phyloP scores from a whole-genome alignment of 2,888 invertebrate genomes.

The Agelastica alni region DNA sequence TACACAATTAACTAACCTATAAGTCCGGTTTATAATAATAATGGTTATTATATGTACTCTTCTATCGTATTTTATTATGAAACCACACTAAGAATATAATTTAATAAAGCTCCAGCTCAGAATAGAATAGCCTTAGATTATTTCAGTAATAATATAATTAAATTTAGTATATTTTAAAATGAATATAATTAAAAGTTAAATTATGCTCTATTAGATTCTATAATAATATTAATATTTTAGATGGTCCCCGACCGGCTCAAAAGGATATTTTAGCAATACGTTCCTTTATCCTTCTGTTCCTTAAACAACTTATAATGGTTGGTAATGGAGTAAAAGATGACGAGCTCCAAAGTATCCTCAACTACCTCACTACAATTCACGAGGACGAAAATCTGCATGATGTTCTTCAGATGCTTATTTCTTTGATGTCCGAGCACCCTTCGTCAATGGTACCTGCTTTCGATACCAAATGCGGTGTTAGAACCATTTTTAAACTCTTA shows the following conservation, averaged over 20 bases:
- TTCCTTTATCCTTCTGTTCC: conserved; percentile 91
- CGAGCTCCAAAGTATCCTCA: conserved; percentile 96
- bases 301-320: conserved; percentile 95
- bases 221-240: conserved; percentile 60
- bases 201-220: too few species aligned
- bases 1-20: too few species aligned
- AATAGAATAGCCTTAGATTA: too few species aligned
- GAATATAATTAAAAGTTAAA: too few species aligned
- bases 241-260: conserved; percentile 91
- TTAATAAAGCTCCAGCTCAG: too few species aligned
- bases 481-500: conserved; percentile 95
- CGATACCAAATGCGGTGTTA: conserved; percentile 94
- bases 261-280: conserved; percentile 94
- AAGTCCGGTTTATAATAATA: too few species aligned
- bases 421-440: conserved; percentile 97
- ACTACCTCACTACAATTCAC: conserved; percentile 96
- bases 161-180: too few species aligned
- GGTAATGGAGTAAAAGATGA: conserved; percentile 98
- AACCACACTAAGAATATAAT: too few species aligned
- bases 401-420: conserved; percentile 95
- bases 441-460: conserved; percentile 99
- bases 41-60: too few species aligned
- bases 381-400: conserved; percentile 99
- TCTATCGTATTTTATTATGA: too few species aligned
- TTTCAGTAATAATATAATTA: too few species aligned